These are phyloP conservation scores for Poeciliopsis gracilis DNA, from an alignment of 2,797 vertebrate genomes.

Conservation along the genomic window DNA sequence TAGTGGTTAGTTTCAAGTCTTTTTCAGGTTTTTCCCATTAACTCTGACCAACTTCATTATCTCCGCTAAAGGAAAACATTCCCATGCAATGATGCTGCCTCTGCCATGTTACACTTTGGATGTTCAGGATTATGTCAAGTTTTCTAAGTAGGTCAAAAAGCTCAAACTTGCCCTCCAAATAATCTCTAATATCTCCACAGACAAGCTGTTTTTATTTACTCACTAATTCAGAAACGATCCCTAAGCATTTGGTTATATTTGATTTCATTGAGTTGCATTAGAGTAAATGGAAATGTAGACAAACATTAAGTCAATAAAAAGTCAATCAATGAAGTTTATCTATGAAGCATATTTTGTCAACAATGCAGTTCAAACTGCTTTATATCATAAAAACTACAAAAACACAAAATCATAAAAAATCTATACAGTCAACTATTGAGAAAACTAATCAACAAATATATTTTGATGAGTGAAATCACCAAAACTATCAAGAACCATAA, in stretches of 20 bases:
- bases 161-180: not conserved
- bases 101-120: not conserved
- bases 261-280: not conserved
- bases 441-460: too few relatives aligned
- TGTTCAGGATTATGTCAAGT: not conserved
- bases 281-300: not conserved
- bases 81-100: not conserved
- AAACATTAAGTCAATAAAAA: not conserved
- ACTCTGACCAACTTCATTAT: not conserved
- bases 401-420: too few relatives aligned
- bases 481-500: too few relatives aligned
- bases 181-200: not conserved
- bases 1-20: not conserved
- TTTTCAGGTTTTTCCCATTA: not conserved
- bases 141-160: not conserved
- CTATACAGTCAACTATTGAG: too few relatives aligned
- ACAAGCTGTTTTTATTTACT: not conserved
- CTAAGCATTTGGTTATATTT: not conserved
- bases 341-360: too few relatives aligned
- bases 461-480: too few relatives aligned
- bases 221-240: not conserved
- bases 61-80: not conserved
- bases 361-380: too few relatives aligned
- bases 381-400: too few relatives aligned
- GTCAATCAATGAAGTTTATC: too few relatives aligned